Evolutionary conservation across 2,797 vertebrate species (phyloP), one percentile per base, ranked within the genome.

Genomic region (Coregonus ussuriensis): DNA sequence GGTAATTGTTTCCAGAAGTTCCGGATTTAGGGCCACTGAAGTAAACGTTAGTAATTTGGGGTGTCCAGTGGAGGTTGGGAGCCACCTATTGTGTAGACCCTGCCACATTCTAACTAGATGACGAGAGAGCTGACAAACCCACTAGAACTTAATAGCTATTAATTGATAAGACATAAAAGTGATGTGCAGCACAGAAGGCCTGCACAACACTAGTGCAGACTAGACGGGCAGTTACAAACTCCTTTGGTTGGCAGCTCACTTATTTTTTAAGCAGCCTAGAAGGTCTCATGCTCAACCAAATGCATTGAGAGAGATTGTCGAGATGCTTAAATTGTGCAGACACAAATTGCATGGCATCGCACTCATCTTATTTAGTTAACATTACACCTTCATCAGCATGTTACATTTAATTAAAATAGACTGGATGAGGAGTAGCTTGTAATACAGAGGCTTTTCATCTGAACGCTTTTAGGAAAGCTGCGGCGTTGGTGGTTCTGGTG

Each of bases 1-100:
- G 84, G 88, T 92, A 92, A 93, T 92, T 83, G 90, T 92, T 92
- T 91, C 91, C 92, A 93, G 89, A 92, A 89, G 86, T 88, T 87
- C 78, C 77, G 79, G 83, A 82, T 74, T 75, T 81, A 15, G 31
- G 6, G 71, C 69, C 82, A 74, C 78, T 73, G 85, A 37, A n/a
- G 35, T 21, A 25, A 47, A 33, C 31, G 31, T 33, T 33, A 53
- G 47, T 52, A 9, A 41, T 59, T 83, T 80, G 83, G 68, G 77
- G 82, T 76, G 35, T 53, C 66, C 21, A 51, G 35, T 70, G 14
- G 18, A 52, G 47, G 78, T 53, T 72, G 29, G 71, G 53, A 35
- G 53, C 62, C 9, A 74, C 62, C 74, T 72, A 51, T 67, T 54
- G 41, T 41, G 54, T 72, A 13, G 65, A 4, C 52, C 62, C 63